These are phyloP conservation scores for Iguana delicatissima DNA, from an alignment of 2,797 vertebrate species.

Conservation along the genomic window DNA sequence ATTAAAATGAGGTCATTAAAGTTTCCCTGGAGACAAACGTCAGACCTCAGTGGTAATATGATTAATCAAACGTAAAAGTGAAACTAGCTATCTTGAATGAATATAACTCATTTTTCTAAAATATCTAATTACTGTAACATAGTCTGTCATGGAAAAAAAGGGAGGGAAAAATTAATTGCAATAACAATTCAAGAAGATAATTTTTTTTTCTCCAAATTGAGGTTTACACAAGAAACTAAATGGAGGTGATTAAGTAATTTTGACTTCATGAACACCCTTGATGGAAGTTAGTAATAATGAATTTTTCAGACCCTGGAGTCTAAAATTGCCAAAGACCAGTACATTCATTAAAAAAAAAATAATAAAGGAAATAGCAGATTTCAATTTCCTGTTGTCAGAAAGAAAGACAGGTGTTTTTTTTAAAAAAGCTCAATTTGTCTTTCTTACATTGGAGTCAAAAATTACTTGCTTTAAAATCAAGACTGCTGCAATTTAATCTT, in stretches of 20 bases:
- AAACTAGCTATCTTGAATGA: constrained; percentile 70
- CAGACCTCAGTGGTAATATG: constrained; percentile 75
- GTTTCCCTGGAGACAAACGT: constrained; percentile 74
- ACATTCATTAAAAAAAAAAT: constrained; percentile 35
- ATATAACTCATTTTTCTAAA: constrained; percentile 77
- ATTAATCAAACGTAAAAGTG: constrained; percentile 80
- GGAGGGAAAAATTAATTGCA: constrained; percentile 73
- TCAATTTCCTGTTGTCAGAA: constrained; percentile 60
- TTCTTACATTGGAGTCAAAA: constrained; percentile 55
- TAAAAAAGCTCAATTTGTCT: constrained; percentile 28
- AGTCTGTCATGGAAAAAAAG: constrained; percentile 63
- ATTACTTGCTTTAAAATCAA: constrained; percentile 59
- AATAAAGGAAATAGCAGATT: constrained; percentile 27
- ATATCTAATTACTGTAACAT: constrained; percentile 80
- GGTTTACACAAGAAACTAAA: constrained; percentile 76
- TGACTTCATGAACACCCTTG: constrained; percentile 71
- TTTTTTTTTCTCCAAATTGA: constrained; percentile 67
- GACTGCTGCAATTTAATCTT: constrained; percentile 26
- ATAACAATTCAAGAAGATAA: constrained; percentile 78
- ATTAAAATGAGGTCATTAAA: constrained; percentile 80
- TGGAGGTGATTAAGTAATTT: constrained; percentile 79
- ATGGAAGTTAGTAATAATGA: constrained; percentile 72
- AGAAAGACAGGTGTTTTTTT: neutral
- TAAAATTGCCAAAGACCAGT: constrained; percentile 65
- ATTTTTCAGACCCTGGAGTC: constrained; percentile 71